phyloP scores from a whole-genome alignment of 2,888 invertebrate genomes.

The Hemaris fuciformis region DNA sequence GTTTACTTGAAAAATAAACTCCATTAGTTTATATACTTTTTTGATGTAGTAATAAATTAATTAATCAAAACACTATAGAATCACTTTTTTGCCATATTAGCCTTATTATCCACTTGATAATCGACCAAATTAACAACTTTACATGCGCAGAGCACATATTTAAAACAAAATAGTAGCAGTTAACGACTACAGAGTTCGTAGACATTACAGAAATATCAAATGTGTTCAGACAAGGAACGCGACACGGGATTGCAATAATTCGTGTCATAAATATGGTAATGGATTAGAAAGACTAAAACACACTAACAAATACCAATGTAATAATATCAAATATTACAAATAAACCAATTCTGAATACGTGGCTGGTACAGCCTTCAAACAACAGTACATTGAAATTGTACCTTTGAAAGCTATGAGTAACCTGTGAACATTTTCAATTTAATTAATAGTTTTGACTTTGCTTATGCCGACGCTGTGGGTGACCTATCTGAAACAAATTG shows the following conservation, averaged over 20 bases:
- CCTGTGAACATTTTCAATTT: slow-evolving; percentile 37
- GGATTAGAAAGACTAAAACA: slow-evolving; percentile 13
- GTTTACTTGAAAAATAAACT: no score
- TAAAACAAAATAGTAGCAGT: no score
- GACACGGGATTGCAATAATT: neutral
- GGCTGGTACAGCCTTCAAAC: slow-evolving; percentile 34
- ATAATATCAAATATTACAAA: neutral
- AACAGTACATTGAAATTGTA: slow-evolving; percentile 42
- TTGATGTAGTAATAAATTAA: no score
- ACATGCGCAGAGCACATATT: no score
- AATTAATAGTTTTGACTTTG: slow-evolving; percentile 26
- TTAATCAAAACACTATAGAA: no score
- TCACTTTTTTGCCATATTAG: no score
- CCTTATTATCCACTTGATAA: neutral
- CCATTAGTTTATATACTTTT: no score
- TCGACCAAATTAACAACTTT: no score
- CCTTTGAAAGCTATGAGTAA: slow-evolving; percentile 33
- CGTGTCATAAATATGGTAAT: neutral
- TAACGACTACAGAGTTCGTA: no score
- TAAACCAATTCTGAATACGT: slow-evolving; percentile 1
- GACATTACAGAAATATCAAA: neutral
- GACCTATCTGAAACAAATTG: slow-evolving; percentile 17
- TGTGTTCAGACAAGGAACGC: neutral
- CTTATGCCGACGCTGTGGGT: slow-evolving; percentile 15
- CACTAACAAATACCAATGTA: slow-evolving; percentile 19